phyloP scores from a whole-genome alignment of 2,797 vertebrate genomes.

The Mormyrus proboscirostris region DNA sequence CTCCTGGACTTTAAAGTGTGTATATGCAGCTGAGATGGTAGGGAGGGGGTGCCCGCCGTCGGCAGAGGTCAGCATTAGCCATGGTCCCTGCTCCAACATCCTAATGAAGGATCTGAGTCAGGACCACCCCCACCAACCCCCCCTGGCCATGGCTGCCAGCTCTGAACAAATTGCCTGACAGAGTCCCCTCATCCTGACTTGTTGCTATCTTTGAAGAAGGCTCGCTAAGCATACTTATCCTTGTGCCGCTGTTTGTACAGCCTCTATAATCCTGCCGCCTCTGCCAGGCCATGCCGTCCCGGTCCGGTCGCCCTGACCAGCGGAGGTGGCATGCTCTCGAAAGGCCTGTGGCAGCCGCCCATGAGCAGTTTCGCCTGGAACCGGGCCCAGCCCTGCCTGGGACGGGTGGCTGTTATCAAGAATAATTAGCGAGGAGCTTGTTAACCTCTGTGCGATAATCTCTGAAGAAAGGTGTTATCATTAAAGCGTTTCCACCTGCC shows the following conservation, averaged over 20 bases:
- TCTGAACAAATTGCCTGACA: neutral
- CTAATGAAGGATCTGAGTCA: neutral
- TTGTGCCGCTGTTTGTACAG: neutral
- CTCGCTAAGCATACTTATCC: neutral
- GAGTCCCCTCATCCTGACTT: neutral
- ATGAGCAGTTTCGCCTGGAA: neutral
- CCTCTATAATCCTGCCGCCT: neutral
- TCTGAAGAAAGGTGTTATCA: slow-evolving; percentile 21
- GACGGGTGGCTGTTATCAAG: neutral
- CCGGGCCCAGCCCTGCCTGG: neutral
- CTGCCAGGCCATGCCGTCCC: no score
- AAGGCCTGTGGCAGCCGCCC: neutral
- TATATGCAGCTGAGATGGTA: neutral
- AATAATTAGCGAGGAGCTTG: slow-evolving; percentile 7
- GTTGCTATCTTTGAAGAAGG: neutral
- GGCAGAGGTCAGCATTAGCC: neutral
- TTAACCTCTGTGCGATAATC: slow-evolving; percentile 21
- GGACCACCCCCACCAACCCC: neutral
- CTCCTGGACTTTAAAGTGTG: neutral
- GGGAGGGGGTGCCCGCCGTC: neutral
- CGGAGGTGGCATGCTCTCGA: neutral
- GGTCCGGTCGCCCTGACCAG: neutral
- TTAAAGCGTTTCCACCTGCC: slow-evolving; percentile 17
- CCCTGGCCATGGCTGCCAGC: neutral
- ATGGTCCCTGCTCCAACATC: neutral